These are phyloP conservation scores for Eolophus roseicapilla DNA, from an alignment of 2,113 vertebrate species.

Conservation along the genomic window DNA sequence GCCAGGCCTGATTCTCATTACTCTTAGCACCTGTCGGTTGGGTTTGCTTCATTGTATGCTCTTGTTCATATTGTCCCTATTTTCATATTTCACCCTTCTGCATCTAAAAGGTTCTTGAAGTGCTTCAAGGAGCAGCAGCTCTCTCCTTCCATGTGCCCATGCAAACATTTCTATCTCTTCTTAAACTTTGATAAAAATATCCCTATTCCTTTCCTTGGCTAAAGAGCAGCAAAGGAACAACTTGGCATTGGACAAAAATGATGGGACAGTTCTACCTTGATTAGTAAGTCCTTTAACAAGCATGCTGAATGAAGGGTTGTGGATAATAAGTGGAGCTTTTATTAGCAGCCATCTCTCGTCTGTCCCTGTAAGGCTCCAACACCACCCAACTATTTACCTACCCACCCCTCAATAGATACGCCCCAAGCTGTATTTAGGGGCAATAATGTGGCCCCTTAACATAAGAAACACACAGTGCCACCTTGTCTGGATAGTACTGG, in stretches of 20 bases:
- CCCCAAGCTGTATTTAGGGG: neutral
- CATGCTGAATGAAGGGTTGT: neutral
- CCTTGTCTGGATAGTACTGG: neutral
- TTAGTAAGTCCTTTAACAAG: neutral
- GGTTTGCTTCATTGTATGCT: neutral
- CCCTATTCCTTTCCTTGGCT: neutral
- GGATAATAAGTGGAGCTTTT: neutral
- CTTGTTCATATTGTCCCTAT: neutral
- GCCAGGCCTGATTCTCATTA: neutral
- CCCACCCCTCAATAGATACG: accelerated
- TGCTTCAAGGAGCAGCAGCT: neutral
- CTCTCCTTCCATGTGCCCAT: neutral
- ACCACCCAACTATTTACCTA: neutral
- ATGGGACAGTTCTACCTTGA: neutral
- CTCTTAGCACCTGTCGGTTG: neutral
- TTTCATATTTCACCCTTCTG: neutral
- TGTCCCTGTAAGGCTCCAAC: neutral
- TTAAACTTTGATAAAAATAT: neutral
- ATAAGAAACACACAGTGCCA: neutral
- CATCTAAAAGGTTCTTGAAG: neutral
- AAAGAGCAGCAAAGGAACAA: neutral
- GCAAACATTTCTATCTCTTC: neutral
- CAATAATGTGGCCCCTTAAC: accelerated
- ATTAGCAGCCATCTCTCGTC: neutral
- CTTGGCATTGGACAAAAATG: neutral